Evolutionary conservation across 1,140 invertebrate species (phyloP).

Genomic region (Drosophila kepulauana): DNA sequence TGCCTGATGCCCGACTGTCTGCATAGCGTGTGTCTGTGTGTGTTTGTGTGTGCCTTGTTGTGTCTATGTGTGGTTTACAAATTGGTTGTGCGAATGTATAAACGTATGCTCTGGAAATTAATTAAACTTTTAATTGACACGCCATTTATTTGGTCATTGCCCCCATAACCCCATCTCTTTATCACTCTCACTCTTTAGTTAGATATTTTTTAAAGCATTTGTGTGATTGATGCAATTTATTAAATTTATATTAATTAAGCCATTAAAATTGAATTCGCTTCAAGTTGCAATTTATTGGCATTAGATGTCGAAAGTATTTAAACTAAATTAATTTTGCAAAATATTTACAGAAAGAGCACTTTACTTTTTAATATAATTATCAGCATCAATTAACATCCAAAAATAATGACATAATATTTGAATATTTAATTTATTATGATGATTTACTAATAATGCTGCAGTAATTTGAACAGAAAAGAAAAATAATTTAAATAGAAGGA

Average conservation of each 20-base stretch:
- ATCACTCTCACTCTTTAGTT: constrained; percentile 20
- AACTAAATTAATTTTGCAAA: background rate
- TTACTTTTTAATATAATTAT: no score
- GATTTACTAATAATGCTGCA: no score
- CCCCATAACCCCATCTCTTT: background rate
- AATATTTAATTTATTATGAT: no score
- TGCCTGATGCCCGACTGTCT: constrained; percentile 43
- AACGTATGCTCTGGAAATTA: constrained; percentile 54
- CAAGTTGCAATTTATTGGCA: constrained; percentile 4
- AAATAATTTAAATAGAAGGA: no score
- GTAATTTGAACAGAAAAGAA: no score
- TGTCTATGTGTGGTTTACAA: constrained; percentile 17
- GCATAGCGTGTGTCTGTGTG: constrained; percentile 3
- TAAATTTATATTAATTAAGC: constrained; percentile 57
- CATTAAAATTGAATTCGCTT: constrained; percentile 45
- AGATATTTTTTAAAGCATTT: constrained; percentile 10
- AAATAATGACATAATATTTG: no score
- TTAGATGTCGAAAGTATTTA: constrained; percentile 3
- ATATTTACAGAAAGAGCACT: background rate
- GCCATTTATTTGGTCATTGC: constrained; percentile 47
- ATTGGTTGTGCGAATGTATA: constrained; percentile 19
- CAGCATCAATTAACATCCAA: no score
- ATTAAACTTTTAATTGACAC: constrained; percentile 76
- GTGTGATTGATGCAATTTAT: constrained; percentile 52
- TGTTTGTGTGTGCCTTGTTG: background rate